A percentile compares a stretch with the other conserved stretches of the same genome.
These are phyloP conservation scores for Ia io DNA, from an alignment of 2,113 vertebrate genomes.

Conservation along the genomic window DNA sequence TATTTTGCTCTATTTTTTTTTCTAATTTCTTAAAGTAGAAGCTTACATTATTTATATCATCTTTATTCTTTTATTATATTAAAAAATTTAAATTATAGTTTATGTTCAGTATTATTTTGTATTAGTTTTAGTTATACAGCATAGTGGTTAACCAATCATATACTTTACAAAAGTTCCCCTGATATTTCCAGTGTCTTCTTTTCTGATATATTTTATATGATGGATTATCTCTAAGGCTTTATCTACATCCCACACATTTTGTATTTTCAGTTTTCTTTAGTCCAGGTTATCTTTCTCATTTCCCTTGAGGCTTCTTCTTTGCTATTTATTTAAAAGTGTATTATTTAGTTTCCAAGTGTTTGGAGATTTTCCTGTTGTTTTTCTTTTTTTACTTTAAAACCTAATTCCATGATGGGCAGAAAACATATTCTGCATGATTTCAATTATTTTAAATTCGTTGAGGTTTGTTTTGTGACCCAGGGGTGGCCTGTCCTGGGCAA, in stretches of 20 bases:
- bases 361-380: not conserved
- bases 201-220: not conserved
- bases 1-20: not conserved
- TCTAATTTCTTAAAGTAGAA: not conserved
- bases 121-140: not conserved
- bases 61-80: not conserved
- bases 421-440: not conserved
- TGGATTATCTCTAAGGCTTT: not conserved
- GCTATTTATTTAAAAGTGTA: not conserved
- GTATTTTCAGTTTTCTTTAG: not conserved
- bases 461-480: not conserved
- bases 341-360: not conserved
- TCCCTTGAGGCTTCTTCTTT: not conserved
- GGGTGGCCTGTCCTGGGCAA: not conserved
- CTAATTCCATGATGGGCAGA: not conserved
- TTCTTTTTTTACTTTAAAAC: not conserved
- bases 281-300: not conserved
- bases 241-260: not conserved
- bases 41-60: not conserved
- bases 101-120: not conserved
- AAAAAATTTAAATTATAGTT: not conserved
- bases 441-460: not conserved
- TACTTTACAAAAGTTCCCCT: not conserved
- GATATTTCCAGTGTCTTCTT: not conserved
- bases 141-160: not conserved